Conservation (phyloP, 1,140 invertebrate species). For the Temnothorax longispinosus region DNA sequence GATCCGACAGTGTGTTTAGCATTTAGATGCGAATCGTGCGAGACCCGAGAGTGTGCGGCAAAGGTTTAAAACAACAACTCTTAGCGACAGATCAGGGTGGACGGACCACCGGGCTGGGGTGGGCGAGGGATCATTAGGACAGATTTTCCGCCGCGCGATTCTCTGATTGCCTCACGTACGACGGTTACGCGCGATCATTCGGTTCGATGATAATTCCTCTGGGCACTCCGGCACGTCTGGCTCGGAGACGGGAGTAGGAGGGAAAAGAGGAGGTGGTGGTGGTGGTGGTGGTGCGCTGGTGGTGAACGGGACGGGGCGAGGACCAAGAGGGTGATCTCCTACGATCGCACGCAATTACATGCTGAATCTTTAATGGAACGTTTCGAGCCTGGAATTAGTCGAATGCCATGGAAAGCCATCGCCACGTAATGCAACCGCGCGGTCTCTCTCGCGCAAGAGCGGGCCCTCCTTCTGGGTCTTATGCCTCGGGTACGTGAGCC, state of each 20-base stretch:
- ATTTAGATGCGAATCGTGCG: slow-evolving; percentile 37
- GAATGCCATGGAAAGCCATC: slow-evolving; percentile 84
- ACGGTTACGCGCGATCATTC: slow-evolving; percentile 75
- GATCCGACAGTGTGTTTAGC: slow-evolving; percentile 17
- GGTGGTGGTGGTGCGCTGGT: slow-evolving; percentile 5
- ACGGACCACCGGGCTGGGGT: slow-evolving; percentile 64
- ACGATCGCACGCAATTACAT: slow-evolving; percentile 85
- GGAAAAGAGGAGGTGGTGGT: background rate
- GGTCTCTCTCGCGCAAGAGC: background rate
- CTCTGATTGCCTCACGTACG: slow-evolving; percentile 80
- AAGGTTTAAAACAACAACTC: slow-evolving; percentile 31
- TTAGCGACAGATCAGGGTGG: slow-evolving; percentile 14
- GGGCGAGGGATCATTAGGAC: slow-evolving; percentile 71
- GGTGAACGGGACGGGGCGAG: slow-evolving; percentile 59
- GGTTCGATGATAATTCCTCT: slow-evolving; percentile 71
- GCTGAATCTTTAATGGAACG: slow-evolving; percentile 86
- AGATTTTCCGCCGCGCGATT: slow-evolving; percentile 76
- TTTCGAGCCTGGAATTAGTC: slow-evolving; percentile 85
- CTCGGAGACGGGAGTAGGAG: background rate
- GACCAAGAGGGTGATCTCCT: slow-evolving; percentile 68
- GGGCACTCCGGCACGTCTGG: slow-evolving; percentile 55
- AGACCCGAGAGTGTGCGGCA: background rate
- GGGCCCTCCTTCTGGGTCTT: slow-evolving; percentile 1
- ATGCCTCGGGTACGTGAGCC: slow-evolving; percentile 33
- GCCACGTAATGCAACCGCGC: slow-evolving; percentile 75